Conservation (phyloP, 1,140 invertebrate genomes). For the Leguminivora glycinivorella region DNA sequence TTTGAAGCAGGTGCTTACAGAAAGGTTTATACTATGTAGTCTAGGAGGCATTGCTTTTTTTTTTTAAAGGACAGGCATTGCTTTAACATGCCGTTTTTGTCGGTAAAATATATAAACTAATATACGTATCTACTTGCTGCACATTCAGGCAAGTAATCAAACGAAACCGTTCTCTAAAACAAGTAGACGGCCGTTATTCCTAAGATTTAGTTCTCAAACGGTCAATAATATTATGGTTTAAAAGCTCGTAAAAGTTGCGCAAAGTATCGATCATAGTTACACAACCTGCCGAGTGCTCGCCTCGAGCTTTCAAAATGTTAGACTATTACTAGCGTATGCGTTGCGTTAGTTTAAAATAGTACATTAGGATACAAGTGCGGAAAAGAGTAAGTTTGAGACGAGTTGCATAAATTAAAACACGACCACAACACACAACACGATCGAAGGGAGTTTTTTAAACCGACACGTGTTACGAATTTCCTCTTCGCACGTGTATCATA, state of each 20-base stretch:
- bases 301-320: conserved; percentile 4
- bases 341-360: neutral
- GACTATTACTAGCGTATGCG: neutral
- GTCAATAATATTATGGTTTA: conserved; percentile 15
- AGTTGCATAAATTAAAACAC: too few species aligned
- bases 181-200: neutral
- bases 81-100: too few species aligned
- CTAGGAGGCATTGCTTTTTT: too few species aligned
- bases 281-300: neutral
- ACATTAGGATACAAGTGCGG: too few species aligned
- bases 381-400: too few species aligned
- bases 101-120: neutral
- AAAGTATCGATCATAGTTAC: conserved; percentile 17
- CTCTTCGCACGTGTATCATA: too few species aligned
- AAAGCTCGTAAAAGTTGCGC: conserved; percentile 12
- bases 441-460: too few species aligned
- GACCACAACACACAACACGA: too few species aligned
- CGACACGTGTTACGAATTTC: too few species aligned
- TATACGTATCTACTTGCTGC: neutral
- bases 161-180: neutral
- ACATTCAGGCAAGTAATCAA: neutral
- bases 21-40: too few species aligned
- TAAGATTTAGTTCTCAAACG: conserved; percentile 10
- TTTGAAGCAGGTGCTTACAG: too few species aligned
- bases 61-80: too few species aligned